These are phyloP conservation scores for Parotocinclus haroldoi DNA, from an alignment of 2,797 vertebrate species.

Conservation along the genomic window DNA sequence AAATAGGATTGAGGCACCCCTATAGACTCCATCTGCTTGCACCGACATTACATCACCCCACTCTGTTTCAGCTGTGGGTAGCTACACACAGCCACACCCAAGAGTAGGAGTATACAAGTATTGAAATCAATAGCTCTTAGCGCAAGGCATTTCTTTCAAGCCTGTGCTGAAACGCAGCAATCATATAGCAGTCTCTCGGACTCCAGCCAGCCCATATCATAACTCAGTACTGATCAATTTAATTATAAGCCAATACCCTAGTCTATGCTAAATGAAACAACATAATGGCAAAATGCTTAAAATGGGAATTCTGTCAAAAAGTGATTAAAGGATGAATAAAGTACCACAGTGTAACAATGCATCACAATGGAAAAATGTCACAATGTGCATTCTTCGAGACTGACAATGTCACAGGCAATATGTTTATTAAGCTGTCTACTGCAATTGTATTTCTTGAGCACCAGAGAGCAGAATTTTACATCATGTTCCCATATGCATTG, in stretches of 20 bases:
- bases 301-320: neutral
- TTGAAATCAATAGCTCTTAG: conserved; percentile 39
- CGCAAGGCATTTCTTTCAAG: conserved; percentile 14
- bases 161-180: conserved; percentile 18
- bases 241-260: conserved; percentile 19
- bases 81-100: conserved; percentile 4
- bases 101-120: neutral
- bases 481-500: too few relatives aligned
- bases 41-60: conserved; percentile 23
- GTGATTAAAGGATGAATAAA: neutral
- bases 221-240: conserved; percentile 12
- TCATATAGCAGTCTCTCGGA: conserved; percentile 19
- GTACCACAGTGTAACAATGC: too few relatives aligned
- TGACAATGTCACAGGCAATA: too few relatives aligned
- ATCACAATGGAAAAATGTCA: too few relatives aligned
- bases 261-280: neutral
- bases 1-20: too few relatives aligned
- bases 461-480: too few relatives aligned
- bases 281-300: neutral
- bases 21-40: neutral
- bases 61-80: conserved; percentile 8
- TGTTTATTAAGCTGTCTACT: too few relatives aligned
- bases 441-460: too few relatives aligned
- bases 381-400: too few relatives aligned
- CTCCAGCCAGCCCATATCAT: conserved; percentile 16